phyloP scores from a whole-genome alignment of 2,113 vertebrate genomes.

The Machaerirhynchus nigripectus region DNA sequence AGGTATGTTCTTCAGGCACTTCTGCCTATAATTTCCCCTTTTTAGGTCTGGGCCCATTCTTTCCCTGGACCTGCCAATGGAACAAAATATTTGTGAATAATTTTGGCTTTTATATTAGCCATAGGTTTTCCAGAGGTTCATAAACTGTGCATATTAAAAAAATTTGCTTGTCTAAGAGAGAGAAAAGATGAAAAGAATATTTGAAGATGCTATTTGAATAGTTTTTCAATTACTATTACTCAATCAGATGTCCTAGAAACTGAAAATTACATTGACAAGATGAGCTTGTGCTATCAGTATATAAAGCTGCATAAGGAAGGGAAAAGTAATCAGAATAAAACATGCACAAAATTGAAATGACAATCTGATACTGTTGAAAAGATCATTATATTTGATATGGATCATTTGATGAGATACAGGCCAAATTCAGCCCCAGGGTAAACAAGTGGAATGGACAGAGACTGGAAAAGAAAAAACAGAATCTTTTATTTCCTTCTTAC shows the following conservation, averaged over 20 bases:
- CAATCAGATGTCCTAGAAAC: not conserved
- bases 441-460: not conserved
- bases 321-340: not conserved
- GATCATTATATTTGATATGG: constrained; percentile 3
- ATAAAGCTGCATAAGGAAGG: not conserved
- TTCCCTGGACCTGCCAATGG: not conserved
- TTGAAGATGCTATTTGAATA: not conserved
- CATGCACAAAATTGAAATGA: not conserved
- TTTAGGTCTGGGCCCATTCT: not conserved
- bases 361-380: constrained; percentile 1
- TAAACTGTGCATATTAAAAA: not conserved
- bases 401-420: constrained; percentile 6
- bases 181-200: not conserved
- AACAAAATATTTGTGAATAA: not conserved
- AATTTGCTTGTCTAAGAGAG: not conserved
- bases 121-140: not conserved
- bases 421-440: not conserved
- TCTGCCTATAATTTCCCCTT: not conserved
- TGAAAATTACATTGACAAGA: constrained; percentile 2
- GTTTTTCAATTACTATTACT: not conserved
- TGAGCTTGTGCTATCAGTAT: not conserved
- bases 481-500: not conserved
- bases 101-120: not conserved
- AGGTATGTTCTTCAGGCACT: not conserved
- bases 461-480: not conserved